These are phyloP conservation scores for Lepus timidus DNA, from an alignment of 2,113 vertebrate genomes.

Conservation along the genomic window DNA sequence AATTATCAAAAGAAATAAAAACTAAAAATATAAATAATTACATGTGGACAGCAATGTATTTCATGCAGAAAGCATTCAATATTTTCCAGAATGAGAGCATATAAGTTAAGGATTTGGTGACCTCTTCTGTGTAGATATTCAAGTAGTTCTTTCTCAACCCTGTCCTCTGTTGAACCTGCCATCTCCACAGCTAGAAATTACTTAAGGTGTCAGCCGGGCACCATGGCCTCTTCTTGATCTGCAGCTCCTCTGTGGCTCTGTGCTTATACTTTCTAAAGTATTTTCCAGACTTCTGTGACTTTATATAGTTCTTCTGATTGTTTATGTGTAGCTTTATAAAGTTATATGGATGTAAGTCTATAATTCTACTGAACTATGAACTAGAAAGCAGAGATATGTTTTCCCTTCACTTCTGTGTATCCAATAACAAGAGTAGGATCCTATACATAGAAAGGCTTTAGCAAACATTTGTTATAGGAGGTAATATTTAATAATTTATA, in stretches of 20 bases:
- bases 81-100: background rate
- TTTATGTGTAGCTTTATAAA: background rate
- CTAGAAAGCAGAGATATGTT: background rate
- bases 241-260: background rate
- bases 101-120: background rate
- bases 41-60: background rate
- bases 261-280: background rate
- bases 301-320: background rate
- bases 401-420: background rate
- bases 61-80: background rate
- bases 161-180: background rate
- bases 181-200: background rate
- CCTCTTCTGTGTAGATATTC: background rate
- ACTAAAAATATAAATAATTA: background rate
- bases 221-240: accelerated
- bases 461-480: background rate
- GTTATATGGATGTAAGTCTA: background rate
- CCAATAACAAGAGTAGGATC: background rate
- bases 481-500: background rate
- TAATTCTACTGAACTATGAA: background rate
- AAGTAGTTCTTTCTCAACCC: background rate
- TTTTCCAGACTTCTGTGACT: background rate
- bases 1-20: background rate
- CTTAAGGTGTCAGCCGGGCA: background rate
- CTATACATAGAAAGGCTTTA: background rate